Evolutionary conservation across 2,888 invertebrate genomes (phyloP).

Genomic region (Mechanitis mazaeus): DNA sequence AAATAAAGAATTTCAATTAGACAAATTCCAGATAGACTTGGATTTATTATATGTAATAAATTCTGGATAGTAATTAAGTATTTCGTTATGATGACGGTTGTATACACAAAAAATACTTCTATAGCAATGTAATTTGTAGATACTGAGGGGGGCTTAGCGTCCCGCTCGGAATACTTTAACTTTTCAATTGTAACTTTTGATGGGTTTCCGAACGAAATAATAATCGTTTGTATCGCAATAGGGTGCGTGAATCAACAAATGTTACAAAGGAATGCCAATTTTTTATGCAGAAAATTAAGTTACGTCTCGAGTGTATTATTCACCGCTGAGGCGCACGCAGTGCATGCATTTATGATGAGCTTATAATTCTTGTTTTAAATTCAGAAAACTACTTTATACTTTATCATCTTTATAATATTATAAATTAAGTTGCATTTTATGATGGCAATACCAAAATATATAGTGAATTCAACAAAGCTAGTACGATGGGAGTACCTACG

Average conservation of each 20-base stretch:
- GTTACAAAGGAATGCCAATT: slow-evolving; percentile 71
- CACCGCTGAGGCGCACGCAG: slow-evolving; percentile 17
- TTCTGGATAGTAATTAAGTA: slow-evolving; percentile 38
- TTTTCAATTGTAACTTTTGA: slow-evolving; percentile 78
- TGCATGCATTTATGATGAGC: slow-evolving; percentile 26
- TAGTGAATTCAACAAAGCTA: neutral
- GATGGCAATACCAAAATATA: slow-evolving; percentile 8
- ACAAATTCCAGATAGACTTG: too few relatives aligned
- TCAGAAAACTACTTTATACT: slow-evolving; percentile 6
- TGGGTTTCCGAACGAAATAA: slow-evolving; percentile 77
- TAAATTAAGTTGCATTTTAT: neutral
- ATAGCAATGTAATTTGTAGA: slow-evolving; percentile 70
- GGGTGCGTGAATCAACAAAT: slow-evolving; percentile 68
- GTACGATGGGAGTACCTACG: slow-evolving; percentile 3
- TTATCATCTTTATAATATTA: slow-evolving; percentile 2
- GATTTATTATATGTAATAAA: neutral
- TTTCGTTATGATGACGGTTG: slow-evolving; percentile 43
- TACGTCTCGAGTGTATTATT: slow-evolving; percentile 52
- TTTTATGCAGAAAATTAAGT: slow-evolving; percentile 72
- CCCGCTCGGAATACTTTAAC: slow-evolving; percentile 74
- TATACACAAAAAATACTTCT: slow-evolving; percentile 67
- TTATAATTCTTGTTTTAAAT: slow-evolving; percentile 12
- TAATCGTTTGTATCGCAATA: slow-evolving; percentile 69
- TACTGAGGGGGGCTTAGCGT: slow-evolving; percentile 62
- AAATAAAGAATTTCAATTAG: too few relatives aligned